phyloP scores from a whole-genome alignment of 1,140 invertebrate species.

The Bombus impatiens region DNA sequence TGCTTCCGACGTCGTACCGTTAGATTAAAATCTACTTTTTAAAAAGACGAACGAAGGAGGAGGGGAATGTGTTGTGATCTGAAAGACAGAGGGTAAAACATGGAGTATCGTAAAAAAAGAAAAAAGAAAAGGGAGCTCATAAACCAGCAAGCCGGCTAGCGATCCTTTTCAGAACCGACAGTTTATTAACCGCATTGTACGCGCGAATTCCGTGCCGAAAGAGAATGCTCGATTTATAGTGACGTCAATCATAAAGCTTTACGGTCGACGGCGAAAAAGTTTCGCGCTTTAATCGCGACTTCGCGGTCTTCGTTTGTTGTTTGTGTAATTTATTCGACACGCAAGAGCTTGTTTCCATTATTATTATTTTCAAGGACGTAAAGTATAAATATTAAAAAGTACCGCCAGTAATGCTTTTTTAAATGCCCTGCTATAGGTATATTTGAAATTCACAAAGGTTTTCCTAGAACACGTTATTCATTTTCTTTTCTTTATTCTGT shows the following conservation, averaged over 20 bases:
- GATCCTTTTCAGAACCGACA: slow-evolving; percentile 30
- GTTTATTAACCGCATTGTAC: slow-evolving; percentile 59
- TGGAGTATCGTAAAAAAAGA: slow-evolving; percentile 57
- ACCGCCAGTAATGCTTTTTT: neutral
- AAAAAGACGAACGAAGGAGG: neutral
- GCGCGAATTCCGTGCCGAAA: slow-evolving; percentile 40
- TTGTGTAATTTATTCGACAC: neutral
- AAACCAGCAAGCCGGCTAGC: slow-evolving; percentile 24
- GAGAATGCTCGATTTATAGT: slow-evolving; percentile 42
- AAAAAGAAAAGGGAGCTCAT: slow-evolving; percentile 17
- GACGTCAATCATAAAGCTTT: slow-evolving; percentile 52
- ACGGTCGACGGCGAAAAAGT: slow-evolving; percentile 5
- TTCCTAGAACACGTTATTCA: neutral
- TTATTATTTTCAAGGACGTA: neutral
- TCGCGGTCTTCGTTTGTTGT: neutral
- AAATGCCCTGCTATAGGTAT: neutral
- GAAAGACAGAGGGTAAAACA: slow-evolving; percentile 9
- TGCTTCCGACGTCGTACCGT: slow-evolving; percentile 60
- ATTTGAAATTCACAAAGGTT: neutral
- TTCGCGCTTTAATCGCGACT: neutral
- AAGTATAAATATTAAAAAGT: neutral
- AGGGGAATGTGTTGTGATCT: neutral
- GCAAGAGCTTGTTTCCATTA: neutral
- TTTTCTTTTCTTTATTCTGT: neutral
- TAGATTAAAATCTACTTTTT: slow-evolving; percentile 63